phyloP scores from a whole-genome alignment of 2,113 vertebrate species.

The Corythaixoides concolor region DNA sequence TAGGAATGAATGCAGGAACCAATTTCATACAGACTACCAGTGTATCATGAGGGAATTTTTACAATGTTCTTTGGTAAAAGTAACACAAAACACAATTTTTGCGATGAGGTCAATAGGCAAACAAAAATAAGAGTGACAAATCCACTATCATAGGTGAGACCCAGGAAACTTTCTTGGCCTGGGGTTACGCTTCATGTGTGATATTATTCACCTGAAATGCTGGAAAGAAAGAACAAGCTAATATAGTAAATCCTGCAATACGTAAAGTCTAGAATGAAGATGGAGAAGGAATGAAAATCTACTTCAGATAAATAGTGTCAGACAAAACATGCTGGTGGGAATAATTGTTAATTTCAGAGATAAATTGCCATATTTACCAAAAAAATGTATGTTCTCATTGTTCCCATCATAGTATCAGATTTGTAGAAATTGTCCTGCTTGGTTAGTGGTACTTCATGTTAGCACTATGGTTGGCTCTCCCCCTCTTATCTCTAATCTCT shows the following conservation, averaged over 20 bases:
- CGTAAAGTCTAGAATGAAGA: neutral
- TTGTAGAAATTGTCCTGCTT: neutral
- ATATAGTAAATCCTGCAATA: neutral
- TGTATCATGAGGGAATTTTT: accelerated
- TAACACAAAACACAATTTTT: neutral
- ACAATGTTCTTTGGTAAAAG: neutral
- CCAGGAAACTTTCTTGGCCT: neutral
- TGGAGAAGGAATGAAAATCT: neutral
- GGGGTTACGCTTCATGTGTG: neutral
- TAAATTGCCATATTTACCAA: neutral
- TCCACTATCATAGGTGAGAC: neutral
- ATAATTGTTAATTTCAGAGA: neutral
- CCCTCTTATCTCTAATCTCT: neutral
- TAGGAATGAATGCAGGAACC: neutral
- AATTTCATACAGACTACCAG: neutral
- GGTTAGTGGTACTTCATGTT: neutral
- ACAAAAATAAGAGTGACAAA: neutral
- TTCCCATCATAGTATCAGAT: neutral
- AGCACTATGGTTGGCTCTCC: neutral
- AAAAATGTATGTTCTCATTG: neutral
- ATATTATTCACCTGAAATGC: neutral
- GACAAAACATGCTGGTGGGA: neutral
- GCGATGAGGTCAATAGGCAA: neutral
- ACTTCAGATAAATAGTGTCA: neutral
- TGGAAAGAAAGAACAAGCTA: conserved; percentile 15